phyloP scores from a whole-genome alignment of 2,888 invertebrate species.

The Ceriagrion tenellum region DNA sequence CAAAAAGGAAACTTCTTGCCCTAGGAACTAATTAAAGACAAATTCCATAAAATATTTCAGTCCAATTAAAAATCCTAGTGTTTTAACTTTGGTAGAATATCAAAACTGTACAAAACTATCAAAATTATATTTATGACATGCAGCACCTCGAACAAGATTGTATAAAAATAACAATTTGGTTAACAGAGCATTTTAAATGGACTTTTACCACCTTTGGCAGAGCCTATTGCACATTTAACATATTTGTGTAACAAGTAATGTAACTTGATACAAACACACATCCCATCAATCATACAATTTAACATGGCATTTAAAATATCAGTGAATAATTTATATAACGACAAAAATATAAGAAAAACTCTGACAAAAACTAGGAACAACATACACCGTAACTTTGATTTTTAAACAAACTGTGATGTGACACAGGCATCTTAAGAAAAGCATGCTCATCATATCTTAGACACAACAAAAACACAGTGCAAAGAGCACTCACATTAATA shows the following conservation, averaged over 20 bases:
- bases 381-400: background rate
- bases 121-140: background rate
- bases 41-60: background rate
- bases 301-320: background rate
- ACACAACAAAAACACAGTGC: background rate
- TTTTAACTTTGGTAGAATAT: slow-evolving; percentile 4
- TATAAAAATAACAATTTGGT: slow-evolving; percentile 16
- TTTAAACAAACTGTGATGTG: background rate
- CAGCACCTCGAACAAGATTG: background rate
- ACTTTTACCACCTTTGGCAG: background rate
- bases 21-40: background rate
- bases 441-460: background rate
- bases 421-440: background rate
- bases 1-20: background rate
- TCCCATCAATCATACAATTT: background rate
- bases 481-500: background rate
- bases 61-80: background rate
- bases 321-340: background rate
- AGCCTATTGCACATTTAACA: background rate
- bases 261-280: background rate
- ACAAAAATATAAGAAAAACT: background rate
- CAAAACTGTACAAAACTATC: slow-evolving; percentile 19
- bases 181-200: background rate
- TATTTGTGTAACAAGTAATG: background rate
- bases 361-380: background rate